phyloP scores from a whole-genome alignment of 2,888 invertebrate genomes.

The Pammene aurita region DNA sequence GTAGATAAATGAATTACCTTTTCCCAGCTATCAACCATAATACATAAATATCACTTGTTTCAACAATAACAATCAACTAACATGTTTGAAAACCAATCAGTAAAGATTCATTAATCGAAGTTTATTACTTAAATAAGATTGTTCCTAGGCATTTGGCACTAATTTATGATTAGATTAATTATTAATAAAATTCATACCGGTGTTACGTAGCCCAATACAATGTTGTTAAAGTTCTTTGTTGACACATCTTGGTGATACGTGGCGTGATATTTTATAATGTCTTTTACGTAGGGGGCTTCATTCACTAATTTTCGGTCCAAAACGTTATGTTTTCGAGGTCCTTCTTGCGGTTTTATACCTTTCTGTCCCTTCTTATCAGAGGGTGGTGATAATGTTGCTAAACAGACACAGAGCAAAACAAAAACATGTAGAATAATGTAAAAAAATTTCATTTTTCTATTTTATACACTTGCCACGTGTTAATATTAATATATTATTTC shows the following conservation, averaged over 20 bases:
- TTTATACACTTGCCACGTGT: slow-evolving; percentile 40
- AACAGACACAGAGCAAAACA: slow-evolving; percentile 67
- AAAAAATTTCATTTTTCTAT: slow-evolving; percentile 64
- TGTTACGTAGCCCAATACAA: slow-evolving; percentile 95
- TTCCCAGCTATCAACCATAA: too few relatives aligned
- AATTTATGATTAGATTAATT: neutral
- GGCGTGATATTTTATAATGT: slow-evolving; percentile 90
- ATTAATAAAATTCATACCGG: slow-evolving; percentile 82
- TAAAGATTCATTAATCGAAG: too few relatives aligned
- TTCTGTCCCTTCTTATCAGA: slow-evolving; percentile 76
- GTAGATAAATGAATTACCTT: too few relatives aligned
- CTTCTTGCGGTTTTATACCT: slow-evolving; percentile 77
- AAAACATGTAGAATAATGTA: slow-evolving; percentile 64
- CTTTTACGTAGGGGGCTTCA: slow-evolving; percentile 86
- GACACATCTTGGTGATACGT: slow-evolving; percentile 88
- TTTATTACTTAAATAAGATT: too few relatives aligned
- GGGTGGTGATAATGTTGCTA: slow-evolving; percentile 76
- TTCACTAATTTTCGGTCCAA: slow-evolving; percentile 87
- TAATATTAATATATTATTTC: slow-evolving; percentile 19
- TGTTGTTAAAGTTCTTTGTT: slow-evolving; percentile 86
- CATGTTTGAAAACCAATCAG: too few relatives aligned
- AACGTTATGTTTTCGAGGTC: slow-evolving; percentile 86
- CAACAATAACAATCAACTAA: too few relatives aligned
- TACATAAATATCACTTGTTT: too few relatives aligned
- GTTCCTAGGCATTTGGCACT: too few relatives aligned